Conservation (phyloP, 1,140 invertebrate genomes). For the Macrotrachela quadricornifera region DNA sequence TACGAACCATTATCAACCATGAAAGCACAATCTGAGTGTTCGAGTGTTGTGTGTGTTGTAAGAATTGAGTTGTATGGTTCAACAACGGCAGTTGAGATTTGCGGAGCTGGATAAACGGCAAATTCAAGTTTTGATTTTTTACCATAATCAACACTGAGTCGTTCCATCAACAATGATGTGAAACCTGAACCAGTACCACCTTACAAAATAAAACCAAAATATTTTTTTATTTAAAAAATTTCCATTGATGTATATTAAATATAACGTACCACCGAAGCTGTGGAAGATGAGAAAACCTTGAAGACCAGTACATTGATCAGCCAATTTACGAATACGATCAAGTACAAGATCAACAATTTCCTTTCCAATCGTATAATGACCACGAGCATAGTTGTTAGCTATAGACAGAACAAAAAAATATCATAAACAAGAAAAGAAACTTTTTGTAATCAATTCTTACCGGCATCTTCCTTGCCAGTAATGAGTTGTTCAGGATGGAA, state of each 20-base stretch:
- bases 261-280: slow-evolving; percentile 18
- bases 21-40: slow-evolving; percentile 33
- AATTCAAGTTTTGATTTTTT: slow-evolving; percentile 19
- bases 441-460: no score
- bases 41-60: slow-evolving; percentile 22
- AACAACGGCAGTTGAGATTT: slow-evolving; percentile 29
- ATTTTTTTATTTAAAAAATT: no score
- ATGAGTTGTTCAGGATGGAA: slow-evolving; percentile 24
- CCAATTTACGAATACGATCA: slow-evolving; percentile 15
- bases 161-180: slow-evolving; percentile 66
- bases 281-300: slow-evolving; percentile 56
- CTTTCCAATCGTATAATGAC: slow-evolving; percentile 41
- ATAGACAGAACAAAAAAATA: no score
- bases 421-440: no score
- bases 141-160: slow-evolving; percentile 49
- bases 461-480: slow-evolving; percentile 11
- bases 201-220: no score
- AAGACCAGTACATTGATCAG: slow-evolving; percentile 57
- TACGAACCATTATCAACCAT: slow-evolving; percentile 46
- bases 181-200: slow-evolving; percentile 62
- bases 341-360: slow-evolving; percentile 29
- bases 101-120: slow-evolving; percentile 25
- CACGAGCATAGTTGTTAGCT: slow-evolving; percentile 37
- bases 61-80: slow-evolving; percentile 34
- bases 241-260: no score